A percentile compares a stretch with the other conserved stretches of the same genome.
Evolutionary conservation across 2,888 invertebrate genomes (phyloP).

Genomic region (Apodemia mormo): DNA sequence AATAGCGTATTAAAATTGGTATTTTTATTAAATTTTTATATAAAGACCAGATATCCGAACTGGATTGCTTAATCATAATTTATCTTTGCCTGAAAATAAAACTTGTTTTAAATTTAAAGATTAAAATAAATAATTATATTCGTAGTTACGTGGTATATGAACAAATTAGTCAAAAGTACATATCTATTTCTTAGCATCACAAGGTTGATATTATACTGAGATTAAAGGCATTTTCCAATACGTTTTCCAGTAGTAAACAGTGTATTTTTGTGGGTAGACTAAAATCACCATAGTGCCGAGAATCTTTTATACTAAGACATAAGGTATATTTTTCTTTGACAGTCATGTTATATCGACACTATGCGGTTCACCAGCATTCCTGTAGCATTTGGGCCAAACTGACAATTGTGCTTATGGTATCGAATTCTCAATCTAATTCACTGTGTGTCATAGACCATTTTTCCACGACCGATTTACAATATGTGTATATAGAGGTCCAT

Average conservation of each 20-base stretch:
- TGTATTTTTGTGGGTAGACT: slow-evolving; percentile 14
- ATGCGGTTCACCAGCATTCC: slow-evolving; percentile 32
- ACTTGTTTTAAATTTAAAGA: neutral
- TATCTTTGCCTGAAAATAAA: neutral
- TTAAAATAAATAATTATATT: neutral
- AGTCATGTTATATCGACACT: slow-evolving; percentile 26
- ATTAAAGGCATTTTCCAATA: slow-evolving; percentile 9
- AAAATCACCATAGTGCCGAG: slow-evolving; percentile 26
- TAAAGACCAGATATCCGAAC: no score
- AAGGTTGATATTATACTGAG: slow-evolving; percentile 14
- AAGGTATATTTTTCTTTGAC: slow-evolving; percentile 22
- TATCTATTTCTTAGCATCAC: slow-evolving; percentile 1
- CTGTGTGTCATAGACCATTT: neutral
- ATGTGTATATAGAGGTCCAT: neutral
- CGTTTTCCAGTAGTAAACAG: slow-evolving; percentile 16
- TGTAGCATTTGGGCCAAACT: slow-evolving; percentile 35
- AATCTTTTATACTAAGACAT: slow-evolving; percentile 10
- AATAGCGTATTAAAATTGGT: no score
- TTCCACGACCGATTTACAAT: slow-evolving; percentile 2
- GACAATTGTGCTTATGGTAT: slow-evolving; percentile 18
- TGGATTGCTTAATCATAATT: neutral
- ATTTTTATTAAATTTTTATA: no score
- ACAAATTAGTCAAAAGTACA: neutral
- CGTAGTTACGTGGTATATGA: neutral
- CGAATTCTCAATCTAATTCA: slow-evolving; percentile 19